These are phyloP conservation scores for Trachops cirrhosus DNA, from an alignment of 2,797 vertebrate species.

Conservation along the genomic window DNA sequence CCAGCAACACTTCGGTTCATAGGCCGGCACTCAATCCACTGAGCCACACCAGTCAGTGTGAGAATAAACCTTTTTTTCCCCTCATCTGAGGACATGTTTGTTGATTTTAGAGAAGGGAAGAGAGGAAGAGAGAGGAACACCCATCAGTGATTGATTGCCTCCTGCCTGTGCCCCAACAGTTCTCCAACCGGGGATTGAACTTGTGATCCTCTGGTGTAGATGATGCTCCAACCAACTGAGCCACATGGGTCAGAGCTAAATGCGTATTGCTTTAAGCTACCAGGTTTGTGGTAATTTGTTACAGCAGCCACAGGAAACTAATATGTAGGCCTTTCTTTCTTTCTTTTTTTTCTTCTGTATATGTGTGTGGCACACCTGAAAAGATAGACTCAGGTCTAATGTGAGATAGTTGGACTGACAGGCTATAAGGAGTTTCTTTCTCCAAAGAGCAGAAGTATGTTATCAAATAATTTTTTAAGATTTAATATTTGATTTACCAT, in stretches of 20 bases:
- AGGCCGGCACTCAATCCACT: too few species aligned
- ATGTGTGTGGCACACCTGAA: background rate
- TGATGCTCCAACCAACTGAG: too few species aligned
- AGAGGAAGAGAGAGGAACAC: background rate
- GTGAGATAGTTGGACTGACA: background rate
- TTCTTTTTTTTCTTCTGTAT: background rate
- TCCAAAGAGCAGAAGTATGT: background rate
- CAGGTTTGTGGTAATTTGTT: background rate
- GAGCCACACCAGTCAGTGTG: too few species aligned
- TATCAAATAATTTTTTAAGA: background rate
- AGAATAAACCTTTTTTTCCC: background rate
- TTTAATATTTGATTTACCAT: background rate
- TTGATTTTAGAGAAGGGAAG: background rate
- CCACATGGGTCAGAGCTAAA: too few species aligned
- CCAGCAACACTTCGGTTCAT: too few species aligned
- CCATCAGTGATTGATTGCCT: background rate
- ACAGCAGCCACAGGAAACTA: background rate
- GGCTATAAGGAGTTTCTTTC: background rate
- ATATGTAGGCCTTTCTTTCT: background rate
- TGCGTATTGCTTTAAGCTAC: background rate
- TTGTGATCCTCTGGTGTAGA: background rate
- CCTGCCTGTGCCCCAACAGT: background rate
- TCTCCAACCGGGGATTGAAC: background rate
- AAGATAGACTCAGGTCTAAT: background rate
- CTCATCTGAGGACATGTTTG: background rate